phyloP scores from a whole-genome alignment of 2,888 invertebrate genomes.

The Tiliacea aurago region DNA sequence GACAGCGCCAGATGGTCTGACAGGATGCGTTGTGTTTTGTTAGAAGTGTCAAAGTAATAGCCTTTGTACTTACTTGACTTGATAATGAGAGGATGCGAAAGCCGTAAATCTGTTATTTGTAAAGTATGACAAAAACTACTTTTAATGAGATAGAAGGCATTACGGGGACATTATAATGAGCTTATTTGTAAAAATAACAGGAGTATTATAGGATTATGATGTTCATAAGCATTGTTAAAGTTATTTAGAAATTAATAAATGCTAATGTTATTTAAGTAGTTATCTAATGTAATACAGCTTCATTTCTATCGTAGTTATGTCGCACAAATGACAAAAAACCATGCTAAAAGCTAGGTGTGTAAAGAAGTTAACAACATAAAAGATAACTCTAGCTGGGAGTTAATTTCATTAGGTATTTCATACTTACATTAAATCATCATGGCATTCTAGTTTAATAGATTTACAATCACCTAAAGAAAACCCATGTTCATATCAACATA shows the following conservation, averaged over 20 bases:
- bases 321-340: background rate
- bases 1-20: slow-evolving; percentile 78
- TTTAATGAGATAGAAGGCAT: slow-evolving; percentile 55
- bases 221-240: background rate
- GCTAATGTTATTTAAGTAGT: background rate
- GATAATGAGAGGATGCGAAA: slow-evolving; percentile 69
- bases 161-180: slow-evolving; percentile 26
- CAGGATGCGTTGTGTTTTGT: slow-evolving; percentile 76
- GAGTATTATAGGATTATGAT: slow-evolving; percentile 16
- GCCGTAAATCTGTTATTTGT: slow-evolving; percentile 74
- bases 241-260: background rate
- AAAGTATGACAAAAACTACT: slow-evolving; percentile 61
- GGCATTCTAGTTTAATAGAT: background rate
- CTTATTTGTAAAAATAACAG: slow-evolving; percentile 27
- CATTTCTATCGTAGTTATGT: background rate
- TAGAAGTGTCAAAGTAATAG: slow-evolving; percentile 77
- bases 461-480: slow-evolving; percentile 13
- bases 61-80: slow-evolving; percentile 75
- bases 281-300: background rate
- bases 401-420: background rate
- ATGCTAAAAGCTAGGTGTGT: no score
- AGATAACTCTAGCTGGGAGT: background rate
- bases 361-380: background rate
- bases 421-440: background rate
- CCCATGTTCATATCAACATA: slow-evolving; percentile 1